phyloP scores from a whole-genome alignment of 37 sponge, comb jelly and placozoan species.

The Dysidea cf. avara region DNA sequence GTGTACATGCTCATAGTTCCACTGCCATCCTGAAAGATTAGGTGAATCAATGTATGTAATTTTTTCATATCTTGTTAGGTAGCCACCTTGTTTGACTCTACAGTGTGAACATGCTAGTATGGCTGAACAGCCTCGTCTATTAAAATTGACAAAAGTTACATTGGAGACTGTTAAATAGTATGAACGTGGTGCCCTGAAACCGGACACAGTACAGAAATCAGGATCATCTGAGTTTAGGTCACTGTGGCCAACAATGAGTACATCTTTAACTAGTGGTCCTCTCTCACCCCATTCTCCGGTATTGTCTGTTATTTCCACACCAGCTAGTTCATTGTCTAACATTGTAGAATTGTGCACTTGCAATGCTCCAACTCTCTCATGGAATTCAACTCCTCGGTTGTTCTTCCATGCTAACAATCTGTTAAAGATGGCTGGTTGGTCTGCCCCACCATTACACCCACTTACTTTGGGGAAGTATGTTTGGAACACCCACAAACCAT shows the following conservation, averaged over 20 bases:
- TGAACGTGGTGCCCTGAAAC: slow-evolving; percentile 66
- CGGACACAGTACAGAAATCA: slow-evolving; percentile 56
- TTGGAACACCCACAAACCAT: too few relatives aligned
- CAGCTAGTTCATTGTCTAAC: slow-evolving; percentile 76
- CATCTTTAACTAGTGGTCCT: slow-evolving; percentile 58
- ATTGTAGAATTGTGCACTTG: slow-evolving; percentile 63
- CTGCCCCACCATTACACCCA: too few relatives aligned
- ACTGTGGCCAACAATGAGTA: slow-evolving; percentile 65
- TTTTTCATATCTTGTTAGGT: slow-evolving; percentile 59
- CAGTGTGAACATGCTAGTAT: slow-evolving; percentile 83
- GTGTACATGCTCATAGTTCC: slow-evolving; percentile 79
- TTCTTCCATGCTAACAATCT: too few relatives aligned
- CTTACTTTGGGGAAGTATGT: too few relatives aligned
- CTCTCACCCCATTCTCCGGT: too few relatives aligned
- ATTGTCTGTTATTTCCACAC: too few relatives aligned
- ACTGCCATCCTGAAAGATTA: slow-evolving; percentile 59
- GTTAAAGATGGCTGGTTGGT: too few relatives aligned
- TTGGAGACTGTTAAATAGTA: slow-evolving; percentile 60
- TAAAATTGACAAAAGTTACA: slow-evolving; percentile 83
- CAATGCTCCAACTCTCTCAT: slow-evolving; percentile 67
- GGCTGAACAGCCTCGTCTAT: slow-evolving; percentile 40
- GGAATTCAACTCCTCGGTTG: slow-evolving; percentile 81
- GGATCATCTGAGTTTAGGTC: slow-evolving; percentile 27
- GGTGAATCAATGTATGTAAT: slow-evolving; percentile 58
- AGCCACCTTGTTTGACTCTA: slow-evolving; percentile 72